Evolutionary conservation across 2,888 invertebrate species (phyloP), one percentile per base, ranked within the genome.

Genomic region (Hirtodrosophila cameraria): DNA sequence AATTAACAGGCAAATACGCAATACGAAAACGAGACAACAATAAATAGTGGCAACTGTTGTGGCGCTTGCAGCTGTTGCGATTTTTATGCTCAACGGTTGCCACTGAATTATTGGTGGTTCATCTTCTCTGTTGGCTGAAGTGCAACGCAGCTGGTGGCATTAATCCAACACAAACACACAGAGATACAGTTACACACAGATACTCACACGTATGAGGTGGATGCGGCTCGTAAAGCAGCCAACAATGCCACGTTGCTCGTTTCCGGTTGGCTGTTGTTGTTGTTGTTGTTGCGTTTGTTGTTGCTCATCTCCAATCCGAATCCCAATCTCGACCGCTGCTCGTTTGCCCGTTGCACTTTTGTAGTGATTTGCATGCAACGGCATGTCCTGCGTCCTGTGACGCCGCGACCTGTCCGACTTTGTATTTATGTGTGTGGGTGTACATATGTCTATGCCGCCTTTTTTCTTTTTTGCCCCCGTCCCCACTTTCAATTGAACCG

Each of bases 61-160:
- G 41, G 45, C 55, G 46, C 48, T 63, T 72, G 84, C 87, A 86
- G 79, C 85, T 82, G 81, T 62, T 69, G 75, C 82, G 68, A 75
- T 75, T 86, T 86, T 81, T 79, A 70, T 82, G 68, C 67, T 50
- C 84, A 49, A 45, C 77, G 55, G 50, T 67, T 66, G 58, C 72
- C 71, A 73, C 66, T 83, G 82, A 83, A 85, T 87, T 83, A 83
- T 83, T 87, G 87, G 67, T 73, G 83, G 83, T 79, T 79, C 84
- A 71, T 61, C 64, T 50, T 69, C 64, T 28, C 23, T 38, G 69
- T 58, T 53, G 61, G 43, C 25, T 45, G 23, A 48, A 46, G 48
- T 38, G 61, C 42, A 57, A 55, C 63, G 55, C 86, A 85, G 83
- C 84, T 84, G 80, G 49, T 62, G 60, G 74, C 62, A 79, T 75